A percentile compares a stretch with the other conserved stretches of the same genome.
These are phyloP conservation scores for Chrysemys picta DNA, from an alignment of 2,113 vertebrate species.

Conservation along the genomic window DNA sequence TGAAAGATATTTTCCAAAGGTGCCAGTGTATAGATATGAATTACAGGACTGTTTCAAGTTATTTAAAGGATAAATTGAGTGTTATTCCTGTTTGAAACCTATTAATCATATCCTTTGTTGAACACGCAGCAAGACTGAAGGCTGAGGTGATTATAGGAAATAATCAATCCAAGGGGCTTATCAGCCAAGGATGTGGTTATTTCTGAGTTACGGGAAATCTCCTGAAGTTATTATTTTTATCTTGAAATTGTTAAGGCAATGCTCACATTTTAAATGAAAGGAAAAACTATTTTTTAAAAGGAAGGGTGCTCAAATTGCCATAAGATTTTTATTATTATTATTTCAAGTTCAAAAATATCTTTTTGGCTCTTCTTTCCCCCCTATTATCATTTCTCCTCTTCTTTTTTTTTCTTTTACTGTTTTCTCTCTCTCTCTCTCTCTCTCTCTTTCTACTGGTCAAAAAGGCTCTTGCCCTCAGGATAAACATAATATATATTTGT, in stretches of 20 bases:
- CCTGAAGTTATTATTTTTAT: not conserved
- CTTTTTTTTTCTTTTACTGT: not conserved
- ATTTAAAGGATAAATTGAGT: not conserved
- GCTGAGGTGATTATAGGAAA: not conserved
- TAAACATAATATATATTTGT: not conserved
- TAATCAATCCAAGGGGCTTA: not conserved
- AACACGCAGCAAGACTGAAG: not conserved
- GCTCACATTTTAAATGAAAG: not conserved
- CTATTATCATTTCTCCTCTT: not conserved
- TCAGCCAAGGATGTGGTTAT: not conserved
- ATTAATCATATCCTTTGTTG: rapidly evolving
- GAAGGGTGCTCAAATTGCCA: not conserved
- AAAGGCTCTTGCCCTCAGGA: not conserved
- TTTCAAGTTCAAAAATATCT: not conserved
- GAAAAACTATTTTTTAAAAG: not conserved
- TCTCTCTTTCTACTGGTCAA: not conserved
- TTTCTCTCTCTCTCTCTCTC: not conserved
- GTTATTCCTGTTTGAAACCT: not conserved
- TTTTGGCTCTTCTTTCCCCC: not conserved
- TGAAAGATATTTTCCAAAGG: not conserved
- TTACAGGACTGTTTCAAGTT: not conserved
- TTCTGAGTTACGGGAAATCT: not conserved
- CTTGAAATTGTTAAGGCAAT: not conserved
- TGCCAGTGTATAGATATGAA: not conserved
- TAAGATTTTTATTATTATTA: not conserved